A percentile compares a stretch with the other conserved stretches of the same genome.
Evolutionary conservation across 2,113 vertebrate genomes (phyloP).

Genomic region (Puffinus mauretanicus): DNA sequence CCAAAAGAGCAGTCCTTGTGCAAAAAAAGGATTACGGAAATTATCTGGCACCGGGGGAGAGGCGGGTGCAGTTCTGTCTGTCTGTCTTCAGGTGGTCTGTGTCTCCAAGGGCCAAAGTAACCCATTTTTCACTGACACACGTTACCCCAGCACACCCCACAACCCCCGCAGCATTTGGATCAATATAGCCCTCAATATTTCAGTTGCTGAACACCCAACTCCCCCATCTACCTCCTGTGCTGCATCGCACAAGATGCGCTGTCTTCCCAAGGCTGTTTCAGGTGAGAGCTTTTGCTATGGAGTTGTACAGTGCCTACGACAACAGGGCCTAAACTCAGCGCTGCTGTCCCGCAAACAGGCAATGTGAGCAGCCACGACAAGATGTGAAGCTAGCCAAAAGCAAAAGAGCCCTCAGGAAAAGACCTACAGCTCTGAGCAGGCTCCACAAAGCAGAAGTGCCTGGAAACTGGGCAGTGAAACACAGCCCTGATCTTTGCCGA

Average conservation of each 20-base stretch:
- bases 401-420: neutral
- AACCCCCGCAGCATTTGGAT: neutral
- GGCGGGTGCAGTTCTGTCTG: neutral
- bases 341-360: rapidly evolving
- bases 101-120: neutral
- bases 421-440: neutral
- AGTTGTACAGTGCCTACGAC: neutral
- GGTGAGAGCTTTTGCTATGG: neutral
- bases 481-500: neutral
- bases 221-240: neutral
- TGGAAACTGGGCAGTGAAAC: neutral
- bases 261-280: neutral
- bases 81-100: neutral
- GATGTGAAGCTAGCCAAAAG: rapidly evolving
- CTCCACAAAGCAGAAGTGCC: neutral
- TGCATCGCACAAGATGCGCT: rapidly evolving
- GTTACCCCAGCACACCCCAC: rapidly evolving
- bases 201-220: neutral
- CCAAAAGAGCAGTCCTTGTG: neutral
- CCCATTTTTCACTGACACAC: neutral
- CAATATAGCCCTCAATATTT: neutral
- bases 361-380: neutral
- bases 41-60: rapidly evolving
- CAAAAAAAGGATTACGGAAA: neutral
- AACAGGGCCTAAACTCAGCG: neutral